phyloP scores from a whole-genome alignment of 2,888 invertebrate species.

The Drosophila antonietae region DNA sequence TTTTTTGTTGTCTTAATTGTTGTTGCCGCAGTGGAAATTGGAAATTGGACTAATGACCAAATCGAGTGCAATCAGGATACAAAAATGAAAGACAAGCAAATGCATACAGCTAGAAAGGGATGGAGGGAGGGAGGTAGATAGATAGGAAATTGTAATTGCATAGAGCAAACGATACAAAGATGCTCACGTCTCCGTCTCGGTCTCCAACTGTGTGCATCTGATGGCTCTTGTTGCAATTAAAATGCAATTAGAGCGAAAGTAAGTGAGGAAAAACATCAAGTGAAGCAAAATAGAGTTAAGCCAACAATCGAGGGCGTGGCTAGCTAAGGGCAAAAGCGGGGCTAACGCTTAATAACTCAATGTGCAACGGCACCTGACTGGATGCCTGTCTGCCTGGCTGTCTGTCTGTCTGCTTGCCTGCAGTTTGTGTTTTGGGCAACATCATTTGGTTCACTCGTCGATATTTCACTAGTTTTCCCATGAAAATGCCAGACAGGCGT shows the following conservation, averaged over 20 bases:
- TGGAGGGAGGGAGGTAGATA: neutral
- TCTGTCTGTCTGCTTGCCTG: neutral
- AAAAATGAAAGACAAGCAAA: slow-evolving; percentile 9
- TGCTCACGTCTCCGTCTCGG: neutral
- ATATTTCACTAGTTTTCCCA: slow-evolving; percentile 44
- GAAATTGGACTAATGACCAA: slow-evolving; percentile 42
- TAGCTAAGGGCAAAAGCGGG: neutral
- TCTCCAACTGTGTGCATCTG: neutral
- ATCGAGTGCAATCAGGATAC: slow-evolving; percentile 52
- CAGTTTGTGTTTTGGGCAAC: slow-evolving; percentile 5
- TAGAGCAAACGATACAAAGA: slow-evolving; percentile 8
- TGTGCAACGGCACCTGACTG: slow-evolving; percentile 28
- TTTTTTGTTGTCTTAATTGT: neutral
- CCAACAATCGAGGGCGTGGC: slow-evolving; percentile 5
- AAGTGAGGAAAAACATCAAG: neutral
- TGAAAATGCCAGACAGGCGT: slow-evolving; percentile 33
- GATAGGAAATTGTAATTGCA: slow-evolving; percentile 35
- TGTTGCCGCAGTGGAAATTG: slow-evolving; percentile 3
- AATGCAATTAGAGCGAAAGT: slow-evolving; percentile 73
- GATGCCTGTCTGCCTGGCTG: neutral
- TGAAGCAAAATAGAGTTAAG: neutral
- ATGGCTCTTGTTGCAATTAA: slow-evolving; percentile 62
- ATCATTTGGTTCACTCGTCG: slow-evolving; percentile 9
- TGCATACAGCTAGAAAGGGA: neutral
- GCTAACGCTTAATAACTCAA: slow-evolving; percentile 28